Conservation (phyloP, 1,140 invertebrate species). For the Sarcophaga bullata region DNA sequence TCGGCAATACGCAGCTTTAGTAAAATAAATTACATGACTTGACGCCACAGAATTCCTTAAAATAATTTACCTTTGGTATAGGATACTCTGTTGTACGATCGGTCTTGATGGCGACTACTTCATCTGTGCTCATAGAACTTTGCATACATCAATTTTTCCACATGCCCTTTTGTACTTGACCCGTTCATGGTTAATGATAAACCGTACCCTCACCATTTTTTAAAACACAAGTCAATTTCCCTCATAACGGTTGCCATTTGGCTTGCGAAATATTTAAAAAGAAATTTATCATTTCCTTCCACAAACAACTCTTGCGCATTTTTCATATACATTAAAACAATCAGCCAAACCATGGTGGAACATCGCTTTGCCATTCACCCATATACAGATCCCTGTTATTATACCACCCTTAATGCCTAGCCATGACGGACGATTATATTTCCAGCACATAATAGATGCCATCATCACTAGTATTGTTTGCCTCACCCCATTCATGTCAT, state of each 20-base stretch:
- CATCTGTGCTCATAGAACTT: constrained; percentile 66
- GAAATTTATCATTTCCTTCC: constrained; percentile 16
- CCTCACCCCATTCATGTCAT: constrained; percentile 67
- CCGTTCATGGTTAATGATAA: constrained; percentile 70
- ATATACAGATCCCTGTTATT: constrained; percentile 68
- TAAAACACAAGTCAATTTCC: constrained; percentile 67
- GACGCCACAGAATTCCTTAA: background rate
- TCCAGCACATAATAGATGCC: constrained; percentile 67
- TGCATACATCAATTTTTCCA: constrained; percentile 68
- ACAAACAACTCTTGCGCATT: constrained; percentile 25
- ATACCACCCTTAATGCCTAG: constrained; percentile 71
- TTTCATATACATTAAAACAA: constrained; percentile 55
- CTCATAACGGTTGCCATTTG: constrained; percentile 72
- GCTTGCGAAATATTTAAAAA: constrained; percentile 51
- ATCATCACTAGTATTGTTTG: constrained; percentile 57
- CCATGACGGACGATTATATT: constrained; percentile 66
- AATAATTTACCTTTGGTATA: constrained; percentile 48
- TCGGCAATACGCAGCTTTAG: constrained; percentile 48
- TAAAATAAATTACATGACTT: background rate
- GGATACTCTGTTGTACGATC: constrained; percentile 52
- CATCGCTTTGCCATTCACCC: constrained; percentile 66
- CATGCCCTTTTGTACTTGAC: constrained; percentile 70
- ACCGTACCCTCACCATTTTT: constrained; percentile 71
- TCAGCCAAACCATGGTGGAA: constrained; percentile 63
- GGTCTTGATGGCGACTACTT: constrained; percentile 45